These are phyloP conservation scores for Peromyscus californicus DNA, from an alignment of 2,113 vertebrate genomes.

Conservation along the genomic window DNA sequence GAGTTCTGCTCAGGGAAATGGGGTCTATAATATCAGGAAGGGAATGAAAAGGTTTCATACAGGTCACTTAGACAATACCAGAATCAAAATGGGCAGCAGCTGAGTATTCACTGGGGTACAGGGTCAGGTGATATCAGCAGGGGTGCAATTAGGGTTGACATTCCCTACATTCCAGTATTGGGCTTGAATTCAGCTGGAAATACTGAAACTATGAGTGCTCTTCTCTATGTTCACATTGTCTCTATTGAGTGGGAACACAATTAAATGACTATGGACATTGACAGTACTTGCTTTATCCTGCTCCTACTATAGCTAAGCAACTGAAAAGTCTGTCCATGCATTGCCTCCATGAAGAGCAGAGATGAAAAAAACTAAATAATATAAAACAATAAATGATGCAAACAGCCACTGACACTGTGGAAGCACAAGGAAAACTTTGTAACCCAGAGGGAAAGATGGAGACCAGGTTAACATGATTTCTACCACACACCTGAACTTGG, in stretches of 20 bases:
- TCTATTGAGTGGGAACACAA: neutral
- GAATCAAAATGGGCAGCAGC: neutral
- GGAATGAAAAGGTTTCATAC: neutral
- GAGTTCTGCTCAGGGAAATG: neutral
- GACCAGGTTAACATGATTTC: neutral
- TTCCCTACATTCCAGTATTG: neutral
- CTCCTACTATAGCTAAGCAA: neutral
- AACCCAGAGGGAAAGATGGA: neutral
- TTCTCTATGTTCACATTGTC: neutral
- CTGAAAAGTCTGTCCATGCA: neutral
- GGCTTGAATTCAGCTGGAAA: neutral
- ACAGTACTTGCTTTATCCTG: neutral
- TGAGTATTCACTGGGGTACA: neutral
- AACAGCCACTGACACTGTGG: neutral
- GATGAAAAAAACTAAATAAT: neutral
- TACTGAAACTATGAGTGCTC: neutral
- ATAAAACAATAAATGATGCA: neutral
- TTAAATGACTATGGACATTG: neutral
- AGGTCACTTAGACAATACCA: neutral
- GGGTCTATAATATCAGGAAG: neutral
- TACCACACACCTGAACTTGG: neutral
- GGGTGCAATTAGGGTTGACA: rapidly evolving
- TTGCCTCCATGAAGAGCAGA: neutral
- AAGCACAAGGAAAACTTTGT: neutral
- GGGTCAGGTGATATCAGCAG: neutral